Conservation (phyloP, 2,797 vertebrate genomes). For the Leucoraja ocellata region DNA sequence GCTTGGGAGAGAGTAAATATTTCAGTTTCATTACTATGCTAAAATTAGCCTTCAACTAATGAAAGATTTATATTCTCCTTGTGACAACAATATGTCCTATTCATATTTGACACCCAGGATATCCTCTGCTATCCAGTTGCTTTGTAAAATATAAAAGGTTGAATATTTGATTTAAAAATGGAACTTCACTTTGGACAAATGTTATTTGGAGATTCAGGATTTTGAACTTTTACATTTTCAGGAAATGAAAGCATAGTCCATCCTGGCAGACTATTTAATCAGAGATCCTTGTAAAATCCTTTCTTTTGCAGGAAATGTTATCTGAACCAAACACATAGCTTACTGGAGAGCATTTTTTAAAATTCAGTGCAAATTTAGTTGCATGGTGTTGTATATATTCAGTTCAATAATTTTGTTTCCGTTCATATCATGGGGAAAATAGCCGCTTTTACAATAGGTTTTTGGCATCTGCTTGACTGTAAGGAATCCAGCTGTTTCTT, state of each 20-base stretch:
- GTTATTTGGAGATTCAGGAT: background rate
- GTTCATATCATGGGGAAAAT: background rate
- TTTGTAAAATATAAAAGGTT: background rate
- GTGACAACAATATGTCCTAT: background rate
- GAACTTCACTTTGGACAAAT: background rate
- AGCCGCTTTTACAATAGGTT: background rate
- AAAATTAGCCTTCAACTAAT: background rate
- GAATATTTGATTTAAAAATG: slow-evolving; percentile 8
- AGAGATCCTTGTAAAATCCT: background rate
- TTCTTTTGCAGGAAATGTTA: background rate
- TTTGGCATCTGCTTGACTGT: background rate
- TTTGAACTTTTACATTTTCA: background rate
- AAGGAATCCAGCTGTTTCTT: slow-evolving; percentile 29
- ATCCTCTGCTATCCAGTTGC: background rate
- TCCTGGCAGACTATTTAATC: background rate
- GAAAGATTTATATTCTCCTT: background rate
- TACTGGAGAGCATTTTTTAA: background rate
- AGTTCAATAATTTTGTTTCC: background rate
- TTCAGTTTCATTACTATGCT: background rate
- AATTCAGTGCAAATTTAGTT: background rate
- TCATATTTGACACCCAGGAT: background rate
- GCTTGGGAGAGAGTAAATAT: background rate
- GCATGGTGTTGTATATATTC: background rate
- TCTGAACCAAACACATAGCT: background rate
- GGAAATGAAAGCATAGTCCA: background rate